These are phyloP conservation scores for Apostichopus californicus DNA, from an alignment of 35 echinoderm and acorn worm species.

Conservation along the genomic window DNA sequence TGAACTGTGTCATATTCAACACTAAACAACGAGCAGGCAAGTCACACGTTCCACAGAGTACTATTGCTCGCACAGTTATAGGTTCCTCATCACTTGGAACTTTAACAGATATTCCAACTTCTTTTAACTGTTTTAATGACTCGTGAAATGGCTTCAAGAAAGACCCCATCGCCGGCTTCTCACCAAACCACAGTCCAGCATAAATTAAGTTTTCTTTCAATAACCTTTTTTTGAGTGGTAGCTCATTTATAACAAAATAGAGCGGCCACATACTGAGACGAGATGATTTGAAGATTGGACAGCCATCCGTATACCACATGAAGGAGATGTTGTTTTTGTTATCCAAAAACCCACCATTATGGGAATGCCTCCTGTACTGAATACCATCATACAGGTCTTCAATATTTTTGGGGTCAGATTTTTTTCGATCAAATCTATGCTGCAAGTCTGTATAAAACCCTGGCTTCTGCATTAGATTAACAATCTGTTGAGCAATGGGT, in stretches of 20 bases:
- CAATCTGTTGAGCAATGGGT: slow-evolving; percentile 12
- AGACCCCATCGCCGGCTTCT: slow-evolving; percentile 26
- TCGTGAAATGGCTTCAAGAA: slow-evolving; percentile 44
- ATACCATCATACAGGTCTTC: slow-evolving; percentile 74
- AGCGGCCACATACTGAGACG: background rate
- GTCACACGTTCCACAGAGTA: slow-evolving; percentile 37
- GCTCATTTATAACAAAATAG: slow-evolving; percentile 51
- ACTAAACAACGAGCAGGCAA: background rate
- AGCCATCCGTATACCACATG: slow-evolving; percentile 69
- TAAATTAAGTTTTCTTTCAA: background rate
- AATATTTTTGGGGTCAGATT: slow-evolving; percentile 46
- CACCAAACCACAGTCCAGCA: slow-evolving; percentile 41
- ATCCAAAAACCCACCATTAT: slow-evolving; percentile 21
- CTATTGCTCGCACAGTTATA: background rate
- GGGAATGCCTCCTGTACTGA: slow-evolving; percentile 31
- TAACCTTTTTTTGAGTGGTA: slow-evolving; percentile 21
- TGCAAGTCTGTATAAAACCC: slow-evolving; percentile 56
- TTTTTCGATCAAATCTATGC: slow-evolving; percentile 59
- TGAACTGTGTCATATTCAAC: slow-evolving; percentile 29
- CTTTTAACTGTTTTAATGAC: background rate
- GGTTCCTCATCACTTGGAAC: no score
- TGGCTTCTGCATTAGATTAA: slow-evolving; percentile 28
- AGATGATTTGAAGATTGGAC: slow-evolving; percentile 62
- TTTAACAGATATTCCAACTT: background rate
- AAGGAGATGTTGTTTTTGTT: slow-evolving; percentile 53